A percentile compares a stretch with the other conserved stretches of the same genome.
These are phyloP conservation scores for Perca flavescens DNA, from an alignment of 2,113 vertebrate species.

Conservation along the genomic window DNA sequence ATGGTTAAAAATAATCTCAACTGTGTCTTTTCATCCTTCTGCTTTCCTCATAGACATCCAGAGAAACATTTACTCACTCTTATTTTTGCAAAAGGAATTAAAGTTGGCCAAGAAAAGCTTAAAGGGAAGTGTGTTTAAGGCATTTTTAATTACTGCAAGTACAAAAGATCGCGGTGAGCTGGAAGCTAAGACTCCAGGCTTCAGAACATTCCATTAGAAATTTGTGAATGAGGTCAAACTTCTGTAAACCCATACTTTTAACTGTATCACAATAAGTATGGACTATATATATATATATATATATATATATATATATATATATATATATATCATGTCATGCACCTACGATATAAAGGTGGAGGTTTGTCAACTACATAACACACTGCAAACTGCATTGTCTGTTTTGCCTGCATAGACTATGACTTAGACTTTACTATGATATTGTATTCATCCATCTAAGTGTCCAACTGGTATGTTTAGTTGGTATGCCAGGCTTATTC, in stretches of 20 bases:
- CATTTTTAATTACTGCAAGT: neutral
- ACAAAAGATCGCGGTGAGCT: neutral
- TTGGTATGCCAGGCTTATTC: neutral
- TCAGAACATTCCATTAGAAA: neutral
- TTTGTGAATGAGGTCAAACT: neutral
- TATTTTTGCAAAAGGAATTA: neutral
- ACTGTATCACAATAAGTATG: neutral
- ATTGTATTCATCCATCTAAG: neutral
- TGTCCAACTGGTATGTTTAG: neutral
- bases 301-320: no score
- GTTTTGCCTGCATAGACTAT: neutral
- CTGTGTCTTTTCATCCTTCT: neutral
- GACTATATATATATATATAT: no score
- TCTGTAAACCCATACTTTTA: neutral
- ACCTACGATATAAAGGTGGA: neutral
- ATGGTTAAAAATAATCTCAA: slow-evolving; percentile 18
- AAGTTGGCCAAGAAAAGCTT: neutral
- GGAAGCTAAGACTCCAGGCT: neutral
- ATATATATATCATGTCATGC: neutral
- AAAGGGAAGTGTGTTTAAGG: neutral
- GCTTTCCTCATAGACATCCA: neutral
- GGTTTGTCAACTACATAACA: neutral
- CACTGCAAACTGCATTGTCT: neutral
- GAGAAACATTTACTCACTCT: neutral
- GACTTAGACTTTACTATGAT: neutral